A percentile compares a stretch with the other conserved stretches of the same genome.
Evolutionary conservation across 2,113 vertebrate genomes (phyloP).

Genomic region (Mobula birostris): DNA sequence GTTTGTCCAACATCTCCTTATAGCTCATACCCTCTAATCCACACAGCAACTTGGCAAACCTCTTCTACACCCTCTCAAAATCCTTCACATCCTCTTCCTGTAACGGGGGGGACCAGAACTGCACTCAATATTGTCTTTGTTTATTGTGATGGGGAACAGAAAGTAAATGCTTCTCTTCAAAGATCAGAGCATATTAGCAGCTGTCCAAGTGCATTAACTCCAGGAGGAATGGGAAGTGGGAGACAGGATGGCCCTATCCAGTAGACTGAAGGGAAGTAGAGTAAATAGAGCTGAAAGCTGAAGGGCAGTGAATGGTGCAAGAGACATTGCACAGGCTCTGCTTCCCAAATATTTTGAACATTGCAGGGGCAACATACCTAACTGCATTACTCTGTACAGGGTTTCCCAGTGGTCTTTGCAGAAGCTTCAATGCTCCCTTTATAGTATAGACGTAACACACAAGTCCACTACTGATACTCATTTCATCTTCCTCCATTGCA

Average conservation of each 20-base stretch:
- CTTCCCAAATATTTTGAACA: neutral
- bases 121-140: neutral
- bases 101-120: too few relatives aligned
- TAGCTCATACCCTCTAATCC: too few relatives aligned
- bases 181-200: neutral
- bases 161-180: neutral
- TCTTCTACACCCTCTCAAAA: too few relatives aligned
- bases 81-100: too few relatives aligned
- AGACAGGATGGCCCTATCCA: neutral
- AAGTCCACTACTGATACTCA: neutral
- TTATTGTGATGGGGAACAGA: neutral
- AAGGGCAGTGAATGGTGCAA: neutral
- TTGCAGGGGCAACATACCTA: neutral
- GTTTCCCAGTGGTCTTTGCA: neutral
- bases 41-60: too few relatives aligned
- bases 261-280: neutral
- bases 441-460: neutral
- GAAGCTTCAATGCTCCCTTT: neutral
- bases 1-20: too few relatives aligned
- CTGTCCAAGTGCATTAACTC: neutral
- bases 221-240: neutral
- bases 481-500: too few relatives aligned
- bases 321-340: neutral
- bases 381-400: neutral
- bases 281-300: neutral